A percentile compares a stretch with the other conserved stretches of the same genome.
phyloP scores from a whole-genome alignment of 1,140 invertebrate species.

The Scaptomyza pallida region DNA sequence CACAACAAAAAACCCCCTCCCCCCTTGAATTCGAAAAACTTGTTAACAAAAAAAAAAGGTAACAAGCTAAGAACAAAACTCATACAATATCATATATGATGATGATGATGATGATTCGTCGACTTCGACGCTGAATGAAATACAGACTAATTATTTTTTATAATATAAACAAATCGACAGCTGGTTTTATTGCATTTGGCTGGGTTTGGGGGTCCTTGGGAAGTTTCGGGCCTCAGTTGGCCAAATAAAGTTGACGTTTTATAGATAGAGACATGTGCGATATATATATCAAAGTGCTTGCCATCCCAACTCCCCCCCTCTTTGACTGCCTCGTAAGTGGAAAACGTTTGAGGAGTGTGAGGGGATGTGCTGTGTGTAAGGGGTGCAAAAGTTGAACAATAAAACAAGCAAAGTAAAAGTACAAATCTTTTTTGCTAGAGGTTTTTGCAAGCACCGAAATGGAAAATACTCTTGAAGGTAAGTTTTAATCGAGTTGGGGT shows the following conservation, averaged over 20 bases:
- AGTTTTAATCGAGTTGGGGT: slow-evolving; percentile 32
- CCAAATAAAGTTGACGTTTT: slow-evolving; percentile 79
- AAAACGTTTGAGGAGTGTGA: neutral
- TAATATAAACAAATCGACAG: slow-evolving; percentile 81
- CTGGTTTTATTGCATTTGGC: slow-evolving; percentile 69
- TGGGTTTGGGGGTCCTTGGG: slow-evolving; percentile 9
- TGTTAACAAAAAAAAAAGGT: neutral
- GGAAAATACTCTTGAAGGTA: slow-evolving; percentile 48
- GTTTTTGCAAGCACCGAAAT: slow-evolving; percentile 26
- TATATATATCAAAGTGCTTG: slow-evolving; percentile 52
- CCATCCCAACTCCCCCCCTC: slow-evolving; percentile 18
- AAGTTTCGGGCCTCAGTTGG: slow-evolving; percentile 57
- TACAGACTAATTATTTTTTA: slow-evolving; percentile 82
- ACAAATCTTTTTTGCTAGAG: slow-evolving; percentile 1
- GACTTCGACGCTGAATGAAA: slow-evolving; percentile 76
- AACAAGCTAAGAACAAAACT: slow-evolving; percentile 34
- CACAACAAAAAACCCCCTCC: neutral
- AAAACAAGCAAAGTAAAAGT: slow-evolving; percentile 61
- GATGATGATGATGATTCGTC: slow-evolving; percentile 72
- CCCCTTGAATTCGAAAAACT: neutral
- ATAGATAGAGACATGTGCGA: slow-evolving; percentile 78
- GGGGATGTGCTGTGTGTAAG: slow-evolving; percentile 1
- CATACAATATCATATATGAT: slow-evolving; percentile 67
- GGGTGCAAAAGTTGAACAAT: slow-evolving; percentile 62
- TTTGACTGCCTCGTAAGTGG: slow-evolving; percentile 17